Percentiles rank a stretch among this genome's conserved stretches.
phyloP scores from a whole-genome alignment of 2,888 invertebrate species.

The Camptogramma bilineatum region DNA sequence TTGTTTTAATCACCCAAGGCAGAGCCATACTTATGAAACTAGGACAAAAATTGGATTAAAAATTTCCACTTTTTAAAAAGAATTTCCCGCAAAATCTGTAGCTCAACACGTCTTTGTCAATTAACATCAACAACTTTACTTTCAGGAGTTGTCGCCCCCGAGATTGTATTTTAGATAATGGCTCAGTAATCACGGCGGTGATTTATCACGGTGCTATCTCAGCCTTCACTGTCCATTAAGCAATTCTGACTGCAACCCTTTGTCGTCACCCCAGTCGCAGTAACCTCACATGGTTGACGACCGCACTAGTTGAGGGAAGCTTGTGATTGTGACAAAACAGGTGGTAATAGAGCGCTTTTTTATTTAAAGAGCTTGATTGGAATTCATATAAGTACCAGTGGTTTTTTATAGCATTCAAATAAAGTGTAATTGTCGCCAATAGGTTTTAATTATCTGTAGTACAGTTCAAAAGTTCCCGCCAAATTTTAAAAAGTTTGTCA shows the following conservation, averaged over 20 bases:
- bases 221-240: conserved; percentile 85
- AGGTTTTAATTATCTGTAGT: too few species aligned
- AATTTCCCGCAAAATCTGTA: conserved; percentile 30
- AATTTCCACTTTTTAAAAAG: not conserved
- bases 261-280: conserved; percentile 45
- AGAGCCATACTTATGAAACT: not conserved
- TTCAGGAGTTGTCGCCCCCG: conserved; percentile 66
- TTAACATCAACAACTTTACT: conserved; percentile 74
- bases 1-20: too few species aligned
- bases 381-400: not conserved
- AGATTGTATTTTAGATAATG: conserved; percentile 85
- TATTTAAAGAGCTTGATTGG: not conserved
- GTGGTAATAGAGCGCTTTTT: not conserved
- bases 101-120: conserved; percentile 61
- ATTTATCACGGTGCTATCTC: conserved; percentile 84
- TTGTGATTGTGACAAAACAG: not conserved
- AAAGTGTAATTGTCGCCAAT: too few species aligned
- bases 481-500: too few species aligned
- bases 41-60: not conserved
- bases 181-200: conserved; percentile 80
- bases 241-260: conserved; percentile 81
- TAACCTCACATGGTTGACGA: conserved; percentile 24
- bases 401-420: too few species aligned
- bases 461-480: too few species aligned
- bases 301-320: conserved; percentile 22